Conservation (phyloP, 2,113 vertebrate species). For the Taurulus bubalis region DNA sequence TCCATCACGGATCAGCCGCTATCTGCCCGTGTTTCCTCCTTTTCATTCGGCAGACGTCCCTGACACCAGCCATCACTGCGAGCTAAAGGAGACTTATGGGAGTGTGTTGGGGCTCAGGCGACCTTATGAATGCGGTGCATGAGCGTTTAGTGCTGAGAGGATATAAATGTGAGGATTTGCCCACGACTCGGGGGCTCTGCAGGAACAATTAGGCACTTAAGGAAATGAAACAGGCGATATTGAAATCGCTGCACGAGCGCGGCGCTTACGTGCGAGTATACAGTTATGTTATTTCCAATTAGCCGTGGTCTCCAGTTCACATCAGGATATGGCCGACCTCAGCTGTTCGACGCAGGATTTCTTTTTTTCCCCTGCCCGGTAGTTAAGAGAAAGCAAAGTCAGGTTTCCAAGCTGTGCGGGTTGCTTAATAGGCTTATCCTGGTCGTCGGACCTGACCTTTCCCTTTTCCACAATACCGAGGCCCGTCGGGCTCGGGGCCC, state of each 20-base stretch:
- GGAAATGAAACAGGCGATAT: slow-evolving; percentile 43
- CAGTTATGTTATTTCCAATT: slow-evolving; percentile 76
- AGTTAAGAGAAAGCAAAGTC: slow-evolving; percentile 78
- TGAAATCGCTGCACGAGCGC: slow-evolving; percentile 61
- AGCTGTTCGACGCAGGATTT: slow-evolving; percentile 64
- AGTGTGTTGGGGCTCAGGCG: slow-evolving; percentile 71
- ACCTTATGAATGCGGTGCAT: slow-evolving; percentile 80
- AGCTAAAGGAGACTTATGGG: slow-evolving; percentile 83
- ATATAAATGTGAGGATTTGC: slow-evolving; percentile 77
- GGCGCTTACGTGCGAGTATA: slow-evolving; percentile 55
- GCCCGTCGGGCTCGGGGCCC: slow-evolving; percentile 77
- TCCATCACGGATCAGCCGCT: slow-evolving; percentile 84
- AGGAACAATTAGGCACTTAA: slow-evolving; percentile 65
- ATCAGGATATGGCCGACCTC: slow-evolving; percentile 73
- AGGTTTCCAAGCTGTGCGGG: slow-evolving; percentile 64
- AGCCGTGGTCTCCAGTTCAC: slow-evolving; percentile 66
- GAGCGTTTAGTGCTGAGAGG: slow-evolving; percentile 77
- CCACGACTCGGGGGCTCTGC: slow-evolving; percentile 48
- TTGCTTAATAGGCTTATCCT: slow-evolving; percentile 85
- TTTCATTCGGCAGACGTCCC: slow-evolving; percentile 81
- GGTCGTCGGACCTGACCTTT: slow-evolving; percentile 91
- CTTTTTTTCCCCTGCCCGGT: slow-evolving; percentile 56
- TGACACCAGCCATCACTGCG: slow-evolving; percentile 81
- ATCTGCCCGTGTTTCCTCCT: slow-evolving; percentile 79
- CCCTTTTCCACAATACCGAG: slow-evolving; percentile 89